Base-by-base conservation (phyloP, 2,888 invertebrate species). In the Agrotis puta region DNA sequence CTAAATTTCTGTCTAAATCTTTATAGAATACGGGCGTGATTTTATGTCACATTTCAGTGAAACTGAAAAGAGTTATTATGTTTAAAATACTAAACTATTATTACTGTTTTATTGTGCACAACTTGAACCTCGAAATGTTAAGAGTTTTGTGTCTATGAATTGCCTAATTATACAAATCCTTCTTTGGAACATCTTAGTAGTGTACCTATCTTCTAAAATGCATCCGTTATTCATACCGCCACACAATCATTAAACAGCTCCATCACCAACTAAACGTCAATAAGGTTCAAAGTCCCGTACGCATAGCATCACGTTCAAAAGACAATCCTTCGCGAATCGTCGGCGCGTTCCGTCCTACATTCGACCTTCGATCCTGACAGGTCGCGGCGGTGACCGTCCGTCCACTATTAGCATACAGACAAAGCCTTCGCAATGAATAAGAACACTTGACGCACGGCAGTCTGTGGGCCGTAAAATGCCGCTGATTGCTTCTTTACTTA, bases 381-480 rank as follows among this genome's bases (percentile, higher is more conserved):
- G 94, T 94, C 94, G 92, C 91, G 76, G 79, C 91, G 90, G 91
- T 93, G 94, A 93, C 94, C 94, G 93, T 91, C 93, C 91, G 91
- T 89, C 85, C 87, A 85, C 82, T 87, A 94, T 95, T 94, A 92
- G 91, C 94, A 95, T 94, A 92, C 87, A 90, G 92, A 95, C 95
- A 95, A 95, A 95, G 95, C 94, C 91, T 91, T 88, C 86, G 87
- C 90, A 89, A 88, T 92, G 92, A 93, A 92, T 92, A 93, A 92
- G 92, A 93, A 91, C 89, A 91, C 91, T 93, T 94, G 94, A 93
- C 92, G 94, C 89, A 92, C 91, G 92, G 90, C 91, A 91, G 87
- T 81, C 74, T 39, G 76, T 81, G 61, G 24, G 80, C 66, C 64
- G 22, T 93, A 94, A 92, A 91, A 93, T 92, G 92, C 62, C 85